phyloP scores from a whole-genome alignment of 2,113 vertebrate species.

The Thalassoma bifasciatum region DNA sequence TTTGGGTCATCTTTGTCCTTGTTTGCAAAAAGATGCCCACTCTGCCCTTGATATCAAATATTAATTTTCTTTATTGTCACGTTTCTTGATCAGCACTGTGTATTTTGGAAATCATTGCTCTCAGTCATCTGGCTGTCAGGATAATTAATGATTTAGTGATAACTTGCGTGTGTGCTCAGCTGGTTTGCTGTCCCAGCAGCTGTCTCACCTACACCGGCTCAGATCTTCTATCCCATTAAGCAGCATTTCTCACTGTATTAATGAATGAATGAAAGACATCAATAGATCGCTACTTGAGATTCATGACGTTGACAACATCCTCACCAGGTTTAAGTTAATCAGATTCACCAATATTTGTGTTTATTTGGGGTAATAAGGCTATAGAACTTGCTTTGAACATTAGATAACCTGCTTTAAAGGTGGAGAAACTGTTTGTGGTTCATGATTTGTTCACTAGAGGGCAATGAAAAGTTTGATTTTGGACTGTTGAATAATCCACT shows the following conservation, averaged over 20 bases:
- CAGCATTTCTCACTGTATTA: background rate
- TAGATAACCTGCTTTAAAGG: too few species aligned
- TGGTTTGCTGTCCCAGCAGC: constrained; percentile 25
- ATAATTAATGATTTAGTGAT: constrained; percentile 35
- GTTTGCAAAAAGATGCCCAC: background rate
- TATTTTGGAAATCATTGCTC: constrained; percentile 1
- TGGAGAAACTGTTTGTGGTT: background rate
- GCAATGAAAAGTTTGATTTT: constrained; percentile 2
- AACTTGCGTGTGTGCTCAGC: constrained; percentile 29
- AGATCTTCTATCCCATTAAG: background rate
- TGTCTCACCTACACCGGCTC: background rate
- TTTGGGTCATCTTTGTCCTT: constrained; percentile 40
- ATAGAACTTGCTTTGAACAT: too few species aligned
- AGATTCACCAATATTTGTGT: background rate
- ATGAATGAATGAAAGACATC: background rate
- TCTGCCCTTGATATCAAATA: background rate
- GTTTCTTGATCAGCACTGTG: background rate
- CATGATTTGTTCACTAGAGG: constrained; percentile 18
- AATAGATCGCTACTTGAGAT: background rate
- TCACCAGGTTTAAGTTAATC: background rate
- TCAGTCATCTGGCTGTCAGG: background rate
- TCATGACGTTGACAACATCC: background rate
- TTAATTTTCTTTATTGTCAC: background rate
- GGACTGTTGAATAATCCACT: background rate
- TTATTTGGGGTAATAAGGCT: too few species aligned